phyloP scores from a whole-genome alignment of 2,888 invertebrate genomes.

The Melinopterus prodromus region DNA sequence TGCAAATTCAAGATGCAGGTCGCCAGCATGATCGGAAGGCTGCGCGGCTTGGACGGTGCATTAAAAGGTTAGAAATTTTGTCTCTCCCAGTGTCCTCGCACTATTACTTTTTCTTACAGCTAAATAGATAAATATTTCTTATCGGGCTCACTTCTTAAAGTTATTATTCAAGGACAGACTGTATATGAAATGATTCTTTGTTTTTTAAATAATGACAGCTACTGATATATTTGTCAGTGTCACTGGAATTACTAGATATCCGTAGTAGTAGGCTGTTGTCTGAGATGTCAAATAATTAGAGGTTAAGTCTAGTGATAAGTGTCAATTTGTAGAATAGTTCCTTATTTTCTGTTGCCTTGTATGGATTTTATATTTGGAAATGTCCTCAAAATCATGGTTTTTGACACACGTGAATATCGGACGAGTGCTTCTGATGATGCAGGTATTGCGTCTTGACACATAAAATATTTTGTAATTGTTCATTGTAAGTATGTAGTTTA shows the following conservation, averaged over 20 bases:
- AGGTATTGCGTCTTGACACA: not conserved
- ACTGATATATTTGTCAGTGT: slow-evolving; percentile 4
- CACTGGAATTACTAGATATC: not conserved
- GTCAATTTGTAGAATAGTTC: slow-evolving; percentile 27
- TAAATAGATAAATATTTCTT: no score
- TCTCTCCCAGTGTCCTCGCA: no score
- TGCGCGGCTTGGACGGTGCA: slow-evolving; percentile 80
- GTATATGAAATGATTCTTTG: no score
- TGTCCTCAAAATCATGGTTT: slow-evolving; percentile 21
- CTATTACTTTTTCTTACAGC: no score
- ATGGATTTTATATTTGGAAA: slow-evolving; percentile 36
- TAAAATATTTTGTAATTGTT: not conserved
- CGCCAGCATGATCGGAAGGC: slow-evolving; percentile 75
- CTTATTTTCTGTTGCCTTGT: slow-evolving; percentile 16
- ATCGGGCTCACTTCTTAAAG: no score
- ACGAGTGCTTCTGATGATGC: not conserved
- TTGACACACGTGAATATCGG: not conserved
- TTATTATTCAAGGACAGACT: no score
- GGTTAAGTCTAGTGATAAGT: slow-evolving; percentile 28
- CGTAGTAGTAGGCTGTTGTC: not conserved
- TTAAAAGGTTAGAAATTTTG: slow-evolving; percentile 66
- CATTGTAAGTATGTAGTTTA: not conserved
- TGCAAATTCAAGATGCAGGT: slow-evolving; percentile 75
- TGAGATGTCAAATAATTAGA: slow-evolving; percentile 16
- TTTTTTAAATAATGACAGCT: no score